A percentile compares a stretch with the other conserved stretches of the same genome.
phyloP scores from a whole-genome alignment of 2,113 vertebrate genomes.

The Tapirus terrestris region DNA sequence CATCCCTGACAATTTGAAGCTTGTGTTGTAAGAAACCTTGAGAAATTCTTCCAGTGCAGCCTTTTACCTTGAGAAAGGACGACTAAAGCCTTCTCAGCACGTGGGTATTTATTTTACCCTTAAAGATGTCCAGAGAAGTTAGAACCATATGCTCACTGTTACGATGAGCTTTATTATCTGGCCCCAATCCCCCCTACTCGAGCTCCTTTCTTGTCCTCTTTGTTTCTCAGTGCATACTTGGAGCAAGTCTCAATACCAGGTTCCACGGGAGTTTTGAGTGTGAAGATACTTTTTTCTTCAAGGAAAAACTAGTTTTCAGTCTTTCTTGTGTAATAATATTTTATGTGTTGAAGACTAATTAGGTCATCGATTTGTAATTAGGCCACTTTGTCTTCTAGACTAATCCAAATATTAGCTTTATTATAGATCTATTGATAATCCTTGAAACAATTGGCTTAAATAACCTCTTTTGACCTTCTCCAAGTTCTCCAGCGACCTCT shows the following conservation, averaged over 20 bases:
- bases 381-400: conserved; percentile 57
- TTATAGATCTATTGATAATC: conserved; percentile 32
- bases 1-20: background rate
- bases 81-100: background rate
- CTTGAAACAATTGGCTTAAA: conserved; percentile 27
- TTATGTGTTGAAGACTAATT: conserved; percentile 56
- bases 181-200: background rate
- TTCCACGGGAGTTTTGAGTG: background rate
- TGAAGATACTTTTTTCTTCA: background rate
- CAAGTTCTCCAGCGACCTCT: background rate
- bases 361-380: conserved; percentile 62
- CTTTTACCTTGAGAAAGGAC: conserved; percentile 51
- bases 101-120: conserved; percentile 18
- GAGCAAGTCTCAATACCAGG: background rate
- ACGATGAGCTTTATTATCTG: background rate
- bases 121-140: background rate
- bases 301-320: conserved; percentile 54
- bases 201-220: background rate
- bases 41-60: background rate
- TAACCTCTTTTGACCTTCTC: background rate
- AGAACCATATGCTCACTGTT: conserved; percentile 3
- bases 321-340: conserved; percentile 44
- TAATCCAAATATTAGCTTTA: conserved; percentile 40
- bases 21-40: background rate
- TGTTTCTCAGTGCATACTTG: background rate